These are phyloP conservation scores for Anguilla megastoma DNA, from an alignment of 2,797 vertebrate genomes.

Conservation along the genomic window DNA sequence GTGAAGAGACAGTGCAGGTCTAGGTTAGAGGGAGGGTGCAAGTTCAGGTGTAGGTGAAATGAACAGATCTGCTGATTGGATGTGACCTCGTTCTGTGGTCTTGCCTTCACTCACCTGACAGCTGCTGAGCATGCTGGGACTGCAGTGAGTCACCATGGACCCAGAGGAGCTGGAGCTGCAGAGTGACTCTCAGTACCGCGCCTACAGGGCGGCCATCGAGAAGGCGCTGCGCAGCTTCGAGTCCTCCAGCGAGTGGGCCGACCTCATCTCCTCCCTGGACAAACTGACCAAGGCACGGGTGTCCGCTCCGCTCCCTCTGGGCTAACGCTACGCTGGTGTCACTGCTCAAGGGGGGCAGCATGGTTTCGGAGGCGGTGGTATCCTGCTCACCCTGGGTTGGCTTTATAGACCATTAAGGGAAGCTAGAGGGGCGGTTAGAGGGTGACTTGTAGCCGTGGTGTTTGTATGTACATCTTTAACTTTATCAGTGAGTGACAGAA, in stretches of 20 bases:
- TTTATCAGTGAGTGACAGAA: not conserved
- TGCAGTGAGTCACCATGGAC: constrained; percentile 81
- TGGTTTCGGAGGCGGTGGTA: not conserved
- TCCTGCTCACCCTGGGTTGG: not conserved
- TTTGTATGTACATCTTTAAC: not conserved
- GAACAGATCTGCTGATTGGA: not conserved
- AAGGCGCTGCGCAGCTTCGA: constrained; percentile 97
- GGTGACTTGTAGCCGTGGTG: not conserved
- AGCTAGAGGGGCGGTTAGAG: not conserved
- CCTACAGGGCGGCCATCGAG: constrained; percentile 88
- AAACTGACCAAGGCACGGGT: constrained; percentile 93
- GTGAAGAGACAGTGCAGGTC: not conserved
- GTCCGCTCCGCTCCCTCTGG: not conserved
- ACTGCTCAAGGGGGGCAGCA: not conserved
- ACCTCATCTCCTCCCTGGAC: constrained; percentile 95
- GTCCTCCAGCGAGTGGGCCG: constrained; percentile 97
- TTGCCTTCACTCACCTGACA: constrained; percentile 43
- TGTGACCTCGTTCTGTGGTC: not conserved
- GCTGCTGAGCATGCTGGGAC: constrained; percentile 61
- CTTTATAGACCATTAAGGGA: not conserved
- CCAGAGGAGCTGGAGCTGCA: constrained; percentile 90
- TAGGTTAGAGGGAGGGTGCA: not conserved
- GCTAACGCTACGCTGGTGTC: not conserved
- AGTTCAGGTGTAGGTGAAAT: not conserved
- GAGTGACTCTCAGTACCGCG: constrained; percentile 91